A percentile compares a stretch with the other conserved stretches of the same genome.
These are phyloP conservation scores for Meiosimyza decipiens DNA, from an alignment of 2,888 invertebrate genomes.

Conservation along the genomic window DNA sequence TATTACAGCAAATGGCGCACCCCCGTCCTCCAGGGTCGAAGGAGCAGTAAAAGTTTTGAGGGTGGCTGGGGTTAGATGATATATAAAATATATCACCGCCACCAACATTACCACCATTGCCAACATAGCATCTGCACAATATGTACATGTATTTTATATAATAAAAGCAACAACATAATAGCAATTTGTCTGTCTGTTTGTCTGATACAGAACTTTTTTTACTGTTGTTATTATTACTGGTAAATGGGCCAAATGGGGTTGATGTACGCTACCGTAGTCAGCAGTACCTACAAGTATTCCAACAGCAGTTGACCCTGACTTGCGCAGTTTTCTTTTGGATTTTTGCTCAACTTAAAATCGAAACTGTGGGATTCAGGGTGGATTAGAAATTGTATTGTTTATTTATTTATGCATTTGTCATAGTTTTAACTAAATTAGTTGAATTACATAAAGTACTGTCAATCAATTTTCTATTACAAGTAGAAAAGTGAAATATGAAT, in stretches of 20 bases:
- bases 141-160: not conserved
- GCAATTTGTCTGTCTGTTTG: constrained; percentile 40
- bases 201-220: not conserved
- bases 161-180: constrained; percentile 36
- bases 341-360: constrained; percentile 6
- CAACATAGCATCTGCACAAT: too few species aligned
- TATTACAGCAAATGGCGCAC: constrained; percentile 17
- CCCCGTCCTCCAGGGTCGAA: not conserved
- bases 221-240: constrained; percentile 10
- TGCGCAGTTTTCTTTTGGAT: constrained; percentile 54
- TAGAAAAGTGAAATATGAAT: too few species aligned
- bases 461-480: too few species aligned
- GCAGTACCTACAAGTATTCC: constrained; percentile 29
- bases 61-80: not conserved
- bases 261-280: constrained; percentile 39
- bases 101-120: too few species aligned
- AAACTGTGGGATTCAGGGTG: not conserved
- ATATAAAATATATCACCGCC: too few species aligned
- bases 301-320: constrained; percentile 59
- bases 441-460: too few species aligned
- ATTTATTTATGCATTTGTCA: too few species aligned
- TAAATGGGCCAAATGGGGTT: constrained; percentile 54
- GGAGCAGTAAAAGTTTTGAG: not conserved
- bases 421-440: too few species aligned
- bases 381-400: constrained; percentile 33